These are phyloP conservation scores for Rhabdomys dilectus DNA, from an alignment of 2,113 vertebrate species.

Conservation along the genomic window DNA sequence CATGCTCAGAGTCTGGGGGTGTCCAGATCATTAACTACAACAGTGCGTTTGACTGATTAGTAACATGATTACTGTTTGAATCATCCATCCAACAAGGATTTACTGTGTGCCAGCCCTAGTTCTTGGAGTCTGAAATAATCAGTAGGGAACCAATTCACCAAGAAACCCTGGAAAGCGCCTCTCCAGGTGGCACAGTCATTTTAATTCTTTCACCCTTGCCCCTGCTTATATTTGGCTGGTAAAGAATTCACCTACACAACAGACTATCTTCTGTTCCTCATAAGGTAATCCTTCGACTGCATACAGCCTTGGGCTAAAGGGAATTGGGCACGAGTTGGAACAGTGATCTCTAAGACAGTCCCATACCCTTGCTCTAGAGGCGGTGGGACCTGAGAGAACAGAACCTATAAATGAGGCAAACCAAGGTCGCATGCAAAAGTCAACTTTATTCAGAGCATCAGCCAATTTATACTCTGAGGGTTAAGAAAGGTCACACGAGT, in stretches of 20 bases:
- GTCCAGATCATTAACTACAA: background rate
- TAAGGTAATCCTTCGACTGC: background rate
- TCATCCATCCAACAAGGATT: background rate
- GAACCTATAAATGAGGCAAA: background rate
- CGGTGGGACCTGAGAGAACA: background rate
- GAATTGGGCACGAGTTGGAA: background rate
- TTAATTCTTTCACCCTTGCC: background rate
- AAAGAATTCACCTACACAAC: background rate
- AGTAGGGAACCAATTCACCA: background rate
- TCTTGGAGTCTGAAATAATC: background rate
- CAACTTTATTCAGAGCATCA: background rate
- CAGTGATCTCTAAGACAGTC: background rate
- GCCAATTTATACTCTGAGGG: background rate
- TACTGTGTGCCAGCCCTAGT: background rate
- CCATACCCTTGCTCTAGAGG: background rate
- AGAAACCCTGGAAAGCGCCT: background rate
- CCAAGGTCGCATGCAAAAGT: background rate
- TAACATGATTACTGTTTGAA: background rate
- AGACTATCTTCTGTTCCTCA: background rate
- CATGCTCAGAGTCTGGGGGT: background rate
- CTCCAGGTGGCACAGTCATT: background rate
- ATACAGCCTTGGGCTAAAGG: background rate
- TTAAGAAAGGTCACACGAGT: background rate
- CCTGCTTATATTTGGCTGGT: background rate
- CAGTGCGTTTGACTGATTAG: background rate